Conservation (phyloP, 2,797 vertebrate genomes). For the Melanotaenia pygmaea region DNA sequence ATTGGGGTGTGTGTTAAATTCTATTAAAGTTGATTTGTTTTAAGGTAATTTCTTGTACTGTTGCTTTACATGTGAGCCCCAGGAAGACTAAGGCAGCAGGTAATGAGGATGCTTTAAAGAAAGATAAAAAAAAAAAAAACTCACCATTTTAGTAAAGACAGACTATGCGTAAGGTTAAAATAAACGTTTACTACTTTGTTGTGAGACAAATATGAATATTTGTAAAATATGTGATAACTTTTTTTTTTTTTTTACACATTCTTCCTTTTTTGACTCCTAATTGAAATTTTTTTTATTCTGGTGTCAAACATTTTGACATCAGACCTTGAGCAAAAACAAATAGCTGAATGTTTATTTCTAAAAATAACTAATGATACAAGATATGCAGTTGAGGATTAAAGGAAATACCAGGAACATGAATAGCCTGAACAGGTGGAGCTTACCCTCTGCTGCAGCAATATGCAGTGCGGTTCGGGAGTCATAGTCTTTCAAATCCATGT, state of each 20-base stretch:
- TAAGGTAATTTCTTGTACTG: too few relatives aligned
- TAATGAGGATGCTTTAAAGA: too few relatives aligned
- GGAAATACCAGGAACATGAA: not conserved
- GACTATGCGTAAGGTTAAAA: too few relatives aligned
- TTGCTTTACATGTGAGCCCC: too few relatives aligned
- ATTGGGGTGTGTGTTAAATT: too few relatives aligned
- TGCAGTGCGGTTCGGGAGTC: conserved; percentile 89
- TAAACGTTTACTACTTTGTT: too few relatives aligned
- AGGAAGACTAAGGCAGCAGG: too few relatives aligned
- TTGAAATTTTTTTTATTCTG: not conserved
- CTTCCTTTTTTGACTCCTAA: not conserved
- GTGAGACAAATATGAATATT: too few relatives aligned
- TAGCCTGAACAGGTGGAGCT: conserved; percentile 20
- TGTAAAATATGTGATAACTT: not conserved
- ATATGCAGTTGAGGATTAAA: not conserved
- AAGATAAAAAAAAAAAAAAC: too few relatives aligned
- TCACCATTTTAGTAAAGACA: too few relatives aligned
- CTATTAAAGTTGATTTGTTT: too few relatives aligned
- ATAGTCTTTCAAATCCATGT: conserved; percentile 91
- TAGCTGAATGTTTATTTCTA: not conserved
- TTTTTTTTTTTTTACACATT: not conserved
- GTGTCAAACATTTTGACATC: not conserved
- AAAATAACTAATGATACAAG: not conserved
- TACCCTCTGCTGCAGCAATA: conserved; percentile 89
- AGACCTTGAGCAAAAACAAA: not conserved